Percentiles rank a stretch among this genome's conserved stretches.
Evolutionary conservation across 2,797 vertebrate genomes (phyloP).

Genomic region (Diplodus puntazzo): DNA sequence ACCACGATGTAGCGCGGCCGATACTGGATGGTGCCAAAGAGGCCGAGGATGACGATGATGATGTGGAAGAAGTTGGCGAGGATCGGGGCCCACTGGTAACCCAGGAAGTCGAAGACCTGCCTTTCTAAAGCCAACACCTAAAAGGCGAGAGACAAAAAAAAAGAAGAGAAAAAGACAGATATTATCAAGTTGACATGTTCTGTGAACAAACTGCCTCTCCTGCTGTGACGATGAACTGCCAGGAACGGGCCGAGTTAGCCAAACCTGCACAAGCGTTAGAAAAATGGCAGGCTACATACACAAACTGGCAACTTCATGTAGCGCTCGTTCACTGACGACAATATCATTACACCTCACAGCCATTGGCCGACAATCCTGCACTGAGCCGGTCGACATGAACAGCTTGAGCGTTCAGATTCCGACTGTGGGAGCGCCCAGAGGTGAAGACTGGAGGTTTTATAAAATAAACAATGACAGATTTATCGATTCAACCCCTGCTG

Average conservation of each 20-base stretch:
- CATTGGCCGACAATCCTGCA: conserved; percentile 17
- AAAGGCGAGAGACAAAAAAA: conserved; percentile 17
- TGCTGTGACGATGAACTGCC: neutral
- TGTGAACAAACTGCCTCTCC: conserved; percentile 1
- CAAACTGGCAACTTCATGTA: conserved; percentile 6
- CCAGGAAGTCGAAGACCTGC: conserved; percentile 95
- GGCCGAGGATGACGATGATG: conserved; percentile 91
- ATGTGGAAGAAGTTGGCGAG: conserved; percentile 95
- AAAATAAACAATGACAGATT: conserved; percentile 75
- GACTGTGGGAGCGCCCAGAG: conserved; percentile 44
- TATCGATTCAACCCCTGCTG: conserved; percentile 62
- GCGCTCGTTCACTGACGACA: conserved; percentile 22
- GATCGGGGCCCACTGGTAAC: conserved; percentile 94
- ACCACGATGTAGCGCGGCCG: conserved; percentile 90
- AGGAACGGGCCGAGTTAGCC: neutral
- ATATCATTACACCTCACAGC: conserved; percentile 39
- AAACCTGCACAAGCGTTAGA: neutral
- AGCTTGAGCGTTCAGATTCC: conserved; percentile 41
- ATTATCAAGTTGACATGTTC: conserved; percentile 9
- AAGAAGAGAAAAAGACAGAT: conserved; percentile 6
- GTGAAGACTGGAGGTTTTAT: conserved; percentile 53
- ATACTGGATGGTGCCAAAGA: conserved; percentile 94
- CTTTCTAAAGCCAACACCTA: conserved; percentile 91
- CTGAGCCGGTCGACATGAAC: conserved; percentile 34
- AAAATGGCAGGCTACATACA: conserved; percentile 5